These are phyloP conservation scores for Coptodon rendalli DNA, from an alignment of 2,113 vertebrate genomes.

Conservation along the genomic window DNA sequence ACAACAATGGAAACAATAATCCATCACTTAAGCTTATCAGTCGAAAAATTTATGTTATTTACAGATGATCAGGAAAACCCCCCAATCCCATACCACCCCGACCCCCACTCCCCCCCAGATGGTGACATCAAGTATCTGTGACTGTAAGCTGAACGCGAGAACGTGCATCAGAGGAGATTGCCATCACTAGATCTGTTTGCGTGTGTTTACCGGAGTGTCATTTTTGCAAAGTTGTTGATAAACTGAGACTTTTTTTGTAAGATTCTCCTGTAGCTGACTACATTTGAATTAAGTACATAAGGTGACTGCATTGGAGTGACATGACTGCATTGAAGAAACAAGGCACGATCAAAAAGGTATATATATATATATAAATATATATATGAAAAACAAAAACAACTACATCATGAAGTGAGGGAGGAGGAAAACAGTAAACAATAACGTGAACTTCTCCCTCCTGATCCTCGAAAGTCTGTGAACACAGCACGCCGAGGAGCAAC, in stretches of 20 bases:
- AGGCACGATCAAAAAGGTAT: slow-evolving; percentile 66
- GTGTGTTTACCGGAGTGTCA: slow-evolving; percentile 36
- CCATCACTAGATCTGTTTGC: slow-evolving; percentile 47
- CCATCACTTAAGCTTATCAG: background rate
- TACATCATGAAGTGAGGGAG: slow-evolving; percentile 10
- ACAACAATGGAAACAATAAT: slow-evolving; percentile 23
- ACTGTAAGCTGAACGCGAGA: slow-evolving; percentile 46
- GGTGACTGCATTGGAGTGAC: slow-evolving; percentile 64
- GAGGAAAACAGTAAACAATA: background rate
- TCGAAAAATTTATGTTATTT: slow-evolving; percentile 43
- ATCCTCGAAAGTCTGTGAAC: slow-evolving; percentile 12
- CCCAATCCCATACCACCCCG: background rate
- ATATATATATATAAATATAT: background rate
- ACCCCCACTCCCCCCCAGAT: background rate
- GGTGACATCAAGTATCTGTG: slow-evolving; percentile 70
- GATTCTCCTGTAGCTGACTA: slow-evolving; percentile 39
- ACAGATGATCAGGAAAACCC: slow-evolving; percentile 41
- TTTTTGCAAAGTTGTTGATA: slow-evolving; percentile 54
- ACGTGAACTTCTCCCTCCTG: background rate
- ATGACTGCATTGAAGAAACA: slow-evolving; percentile 65
- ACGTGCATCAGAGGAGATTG: slow-evolving; percentile 60
- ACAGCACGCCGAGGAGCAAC: slow-evolving; percentile 20
- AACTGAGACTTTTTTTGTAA: slow-evolving; percentile 4
- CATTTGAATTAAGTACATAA: slow-evolving; percentile 63
- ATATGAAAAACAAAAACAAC: background rate